These are phyloP conservation scores for Sebastes steindachneri DNA, from an alignment of 2,797 vertebrate species.

Conservation along the genomic window DNA sequence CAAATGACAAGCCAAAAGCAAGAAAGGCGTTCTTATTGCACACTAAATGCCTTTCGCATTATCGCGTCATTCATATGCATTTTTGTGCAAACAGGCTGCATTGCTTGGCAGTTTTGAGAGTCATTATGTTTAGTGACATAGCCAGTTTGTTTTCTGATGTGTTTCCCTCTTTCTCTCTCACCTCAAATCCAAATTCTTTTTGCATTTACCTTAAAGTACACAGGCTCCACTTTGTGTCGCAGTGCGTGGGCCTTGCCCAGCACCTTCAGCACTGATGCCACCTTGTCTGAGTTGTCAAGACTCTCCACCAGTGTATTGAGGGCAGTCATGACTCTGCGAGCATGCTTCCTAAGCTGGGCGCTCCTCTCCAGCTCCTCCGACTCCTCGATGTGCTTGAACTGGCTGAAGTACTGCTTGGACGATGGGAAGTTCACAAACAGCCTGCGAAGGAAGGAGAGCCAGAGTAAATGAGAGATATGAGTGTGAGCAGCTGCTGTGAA, in stretches of 20 bases:
- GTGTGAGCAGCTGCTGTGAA: slow-evolving; percentile 21
- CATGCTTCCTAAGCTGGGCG: slow-evolving; percentile 90
- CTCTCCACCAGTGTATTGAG: slow-evolving; percentile 93
- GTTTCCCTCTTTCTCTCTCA: neutral
- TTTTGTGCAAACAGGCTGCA: too few species aligned
- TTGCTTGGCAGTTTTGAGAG: neutral
- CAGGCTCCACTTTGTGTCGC: slow-evolving; percentile 93
- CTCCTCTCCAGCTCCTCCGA: slow-evolving; percentile 90
- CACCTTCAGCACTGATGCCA: slow-evolving; percentile 85
- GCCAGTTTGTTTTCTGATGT: neutral
- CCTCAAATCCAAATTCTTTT: neutral
- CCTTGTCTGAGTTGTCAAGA: slow-evolving; percentile 88
- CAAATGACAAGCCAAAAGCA: too few species aligned
- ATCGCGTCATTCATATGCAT: too few species aligned
- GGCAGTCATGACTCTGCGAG: slow-evolving; percentile 88
- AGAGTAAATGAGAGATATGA: slow-evolving; percentile 23
- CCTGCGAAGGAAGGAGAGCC: slow-evolving; percentile 72
- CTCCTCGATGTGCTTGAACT: slow-evolving; percentile 92
- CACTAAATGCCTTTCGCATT: too few species aligned
- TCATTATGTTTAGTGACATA: neutral
- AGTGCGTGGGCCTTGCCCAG: slow-evolving; percentile 91
- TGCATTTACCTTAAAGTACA: slow-evolving; percentile 92
- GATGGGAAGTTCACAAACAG: slow-evolving; percentile 93
- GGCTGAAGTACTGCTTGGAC: slow-evolving; percentile 94
- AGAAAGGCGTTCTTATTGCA: too few species aligned